These are phyloP conservation scores for Deroptyus accipitrinus DNA, from an alignment of 2,113 vertebrate genomes.

Conservation along the genomic window DNA sequence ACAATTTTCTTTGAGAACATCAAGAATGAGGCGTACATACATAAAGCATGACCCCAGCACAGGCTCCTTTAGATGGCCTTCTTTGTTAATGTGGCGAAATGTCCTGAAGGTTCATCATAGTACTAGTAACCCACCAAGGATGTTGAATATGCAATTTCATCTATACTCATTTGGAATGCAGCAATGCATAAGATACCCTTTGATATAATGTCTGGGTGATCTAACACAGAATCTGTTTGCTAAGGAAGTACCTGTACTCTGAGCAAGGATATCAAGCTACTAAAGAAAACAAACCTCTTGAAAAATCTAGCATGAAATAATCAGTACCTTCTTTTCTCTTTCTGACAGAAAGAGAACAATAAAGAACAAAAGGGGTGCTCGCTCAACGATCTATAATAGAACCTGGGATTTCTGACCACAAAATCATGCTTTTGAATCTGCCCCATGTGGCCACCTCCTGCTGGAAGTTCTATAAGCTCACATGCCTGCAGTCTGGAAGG, in stretches of 20 bases:
- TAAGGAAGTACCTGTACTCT: neutral
- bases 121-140: neutral
- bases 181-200: neutral
- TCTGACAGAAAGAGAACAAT: neutral
- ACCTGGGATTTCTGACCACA: neutral
- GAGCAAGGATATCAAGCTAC: neutral
- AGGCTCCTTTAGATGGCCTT: neutral
- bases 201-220: neutral
- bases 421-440: neutral
- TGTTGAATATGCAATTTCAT: neutral
- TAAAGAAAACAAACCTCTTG: neutral
- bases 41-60: fast-evolving
- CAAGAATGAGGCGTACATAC: neutral
- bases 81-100: neutral
- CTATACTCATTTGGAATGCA: neutral
- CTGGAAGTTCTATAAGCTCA: neutral
- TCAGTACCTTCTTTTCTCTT: neutral
- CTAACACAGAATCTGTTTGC: neutral
- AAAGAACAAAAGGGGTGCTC: neutral
- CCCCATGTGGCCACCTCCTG: neutral
- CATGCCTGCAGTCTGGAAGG: neutral
- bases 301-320: neutral
- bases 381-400: neutral
- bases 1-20: neutral
- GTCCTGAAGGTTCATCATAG: neutral